Conservation (phyloP, 1,140 invertebrate genomes). For the Colletes gigas region DNA sequence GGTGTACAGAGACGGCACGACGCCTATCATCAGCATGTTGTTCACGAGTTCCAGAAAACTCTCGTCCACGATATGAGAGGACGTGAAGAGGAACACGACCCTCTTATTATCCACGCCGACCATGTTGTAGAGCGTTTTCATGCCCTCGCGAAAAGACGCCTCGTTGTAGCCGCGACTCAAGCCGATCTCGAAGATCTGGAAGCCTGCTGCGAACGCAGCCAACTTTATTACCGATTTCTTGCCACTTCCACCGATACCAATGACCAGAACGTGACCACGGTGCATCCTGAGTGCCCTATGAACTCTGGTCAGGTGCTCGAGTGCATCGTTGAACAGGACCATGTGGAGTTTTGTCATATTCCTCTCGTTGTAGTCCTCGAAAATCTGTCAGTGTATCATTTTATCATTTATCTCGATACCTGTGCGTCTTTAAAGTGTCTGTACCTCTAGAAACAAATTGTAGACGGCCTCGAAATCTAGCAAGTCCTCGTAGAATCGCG, state of each 20-base stretch:
- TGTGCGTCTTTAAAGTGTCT: too few species aligned
- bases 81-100: constrained; percentile 91
- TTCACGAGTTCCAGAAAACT: constrained; percentile 94
- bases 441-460: constrained; percentile 91
- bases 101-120: constrained; percentile 89
- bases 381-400: constrained; percentile 82
- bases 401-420: background rate
- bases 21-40: constrained; percentile 93
- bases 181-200: constrained; percentile 91
- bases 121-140: constrained; percentile 88
- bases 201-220: constrained; percentile 89
- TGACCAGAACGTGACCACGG: constrained; percentile 90
- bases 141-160: constrained; percentile 90
- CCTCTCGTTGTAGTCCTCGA: constrained; percentile 92
- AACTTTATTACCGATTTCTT: constrained; percentile 89
- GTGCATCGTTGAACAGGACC: constrained; percentile 94
- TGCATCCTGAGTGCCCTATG: constrained; percentile 92
- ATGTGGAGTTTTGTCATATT: constrained; percentile 85
- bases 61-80: constrained; percentile 89
- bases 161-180: constrained; percentile 92
- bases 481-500: constrained; percentile 92
- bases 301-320: constrained; percentile 93
- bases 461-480: constrained; percentile 93
- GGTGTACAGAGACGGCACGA: constrained; percentile 90
- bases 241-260: constrained; percentile 93